These are phyloP conservation scores for Helicoverpa armigera DNA, from an alignment of 1,140 invertebrate genomes.

Conservation along the genomic window DNA sequence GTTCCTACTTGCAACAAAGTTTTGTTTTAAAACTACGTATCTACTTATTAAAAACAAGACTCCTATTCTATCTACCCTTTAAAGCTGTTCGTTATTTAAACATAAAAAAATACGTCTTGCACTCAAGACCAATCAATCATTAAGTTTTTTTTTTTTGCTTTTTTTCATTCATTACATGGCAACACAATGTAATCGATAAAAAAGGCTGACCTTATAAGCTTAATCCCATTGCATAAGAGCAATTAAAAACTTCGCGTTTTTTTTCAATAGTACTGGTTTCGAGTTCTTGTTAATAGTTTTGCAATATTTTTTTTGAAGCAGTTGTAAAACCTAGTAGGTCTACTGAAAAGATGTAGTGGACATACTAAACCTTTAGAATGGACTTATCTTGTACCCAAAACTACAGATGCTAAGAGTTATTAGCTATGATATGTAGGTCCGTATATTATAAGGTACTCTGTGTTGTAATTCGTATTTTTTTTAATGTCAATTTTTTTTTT, in stretches of 20 bases:
- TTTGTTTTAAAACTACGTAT: too few relatives aligned
- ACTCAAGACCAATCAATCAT: conserved; percentile 41
- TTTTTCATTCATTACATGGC: conserved; percentile 29
- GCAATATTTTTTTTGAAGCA: not conserved
- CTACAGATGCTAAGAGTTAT: too few relatives aligned
- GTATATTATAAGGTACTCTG: too few relatives aligned
- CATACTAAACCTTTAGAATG: too few relatives aligned
- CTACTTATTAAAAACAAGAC: not conserved
- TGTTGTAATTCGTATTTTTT: too few relatives aligned
- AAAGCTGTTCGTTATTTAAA: conserved; percentile 20
- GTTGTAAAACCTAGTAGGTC: too few relatives aligned
- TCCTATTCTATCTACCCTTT: not conserved
- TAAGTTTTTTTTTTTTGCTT: conserved; percentile 17
- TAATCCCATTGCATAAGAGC: conserved; percentile 56
- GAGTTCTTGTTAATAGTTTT: not conserved
- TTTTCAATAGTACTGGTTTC: conserved; percentile 10
- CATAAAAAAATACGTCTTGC: conserved; percentile 12
- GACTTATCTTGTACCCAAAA: too few relatives aligned
- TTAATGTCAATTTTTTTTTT: too few relatives aligned
- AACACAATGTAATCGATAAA: conserved; percentile 48
- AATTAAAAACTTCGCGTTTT: conserved; percentile 36
- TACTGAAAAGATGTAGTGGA: too few relatives aligned
- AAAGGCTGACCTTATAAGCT: conserved; percentile 58
- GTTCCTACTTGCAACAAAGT: too few relatives aligned
- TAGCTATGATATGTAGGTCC: too few relatives aligned